Base-by-base conservation (phyloP, 2,888 invertebrate species). In the Drosophila paucipuncta region DNA sequence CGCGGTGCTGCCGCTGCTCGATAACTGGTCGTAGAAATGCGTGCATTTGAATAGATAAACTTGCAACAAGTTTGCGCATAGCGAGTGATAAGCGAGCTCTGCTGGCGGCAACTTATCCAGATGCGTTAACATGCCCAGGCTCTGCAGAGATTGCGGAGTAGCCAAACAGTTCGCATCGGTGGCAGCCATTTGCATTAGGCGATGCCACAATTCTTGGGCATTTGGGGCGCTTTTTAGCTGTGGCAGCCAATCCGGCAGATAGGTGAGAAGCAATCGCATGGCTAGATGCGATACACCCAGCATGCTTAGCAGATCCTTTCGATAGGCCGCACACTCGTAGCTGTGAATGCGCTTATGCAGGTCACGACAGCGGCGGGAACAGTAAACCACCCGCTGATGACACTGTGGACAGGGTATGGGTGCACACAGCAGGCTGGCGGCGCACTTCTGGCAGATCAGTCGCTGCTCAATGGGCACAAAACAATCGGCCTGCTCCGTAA, bases 401-500 rank as follows among this genome's bases (percentile, higher is more conserved):
- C 97, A 97, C 0, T 91, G 89, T 33, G 92, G 92, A 91, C 97
- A 97, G 95, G 97, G 96, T 85, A 96, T 93, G 33, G 95, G 94
- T 80, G 95, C 95, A 49, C 74, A 73, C 64, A 95, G 92, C 59
- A 95, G 94, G 3, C 92, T 89, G 33, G 93, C 92, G 81, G 96
- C 96, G 93, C 98, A 98, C 83, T 96, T 94, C 83, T 97, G 96
- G 91, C 98, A 98, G 50, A 94, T 83, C 94, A 91, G 50, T 1
- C 58, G 60, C 25, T 82, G 61, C 16, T 95, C 94, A 91, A 96
- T 91, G 74, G 95, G 94, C 3, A 97, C 97, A 92, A 97, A 96
- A 1, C 97, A 95, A 92, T 96, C 97, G 0, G 98, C 97, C 82
- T 95, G 95, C 92, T 98, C 98, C 0, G 95, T 94, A 91, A 98